Evolutionary conservation across 2,888 invertebrate species (phyloP), one percentile per base, ranked within the genome.

Genomic region (Cosmia trapezina): DNA sequence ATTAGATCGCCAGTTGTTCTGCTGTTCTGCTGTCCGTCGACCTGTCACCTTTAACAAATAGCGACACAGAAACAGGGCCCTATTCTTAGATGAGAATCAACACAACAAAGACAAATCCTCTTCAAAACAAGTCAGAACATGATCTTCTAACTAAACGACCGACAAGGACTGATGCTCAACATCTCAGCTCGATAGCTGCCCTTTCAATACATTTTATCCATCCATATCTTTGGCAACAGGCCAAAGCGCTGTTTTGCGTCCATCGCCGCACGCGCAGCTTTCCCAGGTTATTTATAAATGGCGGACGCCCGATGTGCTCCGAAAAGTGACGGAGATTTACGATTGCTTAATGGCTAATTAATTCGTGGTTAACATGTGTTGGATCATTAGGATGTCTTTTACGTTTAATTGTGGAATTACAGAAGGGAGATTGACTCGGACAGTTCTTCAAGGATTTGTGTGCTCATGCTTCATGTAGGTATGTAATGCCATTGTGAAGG

Each of bases 261-360:
- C 89, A 87, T 91, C 90, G 86, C 66, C 89, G 83, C 84, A 83
- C 85, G 83, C 81, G 81, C 86, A 73, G 67, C 80, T 87, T 85
- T 86, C 89, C 86, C 85, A 74, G 79, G 85, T 87, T 91, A 92
- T 90, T 89, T 91, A 88, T 89, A 89, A 76, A 84, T 79, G 76
- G 81, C 81, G 74, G 74, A 78, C 83, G 78, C 84, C 72, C 86
- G 86, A 86, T 77, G 79, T 84, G 83, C 81, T 79, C 87, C 87
- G 81, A 86, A 87, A 86, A 83, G 83, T 83, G 84, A 81, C 86
- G 76, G 82, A 86, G 88, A 92, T 90, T 91, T 91, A 93, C 89
- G 90, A 89, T 78, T 86, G 79, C 83, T 87, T 91, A 92, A 91
- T 91, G 86, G 88, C 82, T 89, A 89, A 92, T 92, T 92, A 91